These are phyloP conservation scores for Syngnathus floridae DNA, from an alignment of 2,113 vertebrate genomes.

Conservation along the genomic window DNA sequence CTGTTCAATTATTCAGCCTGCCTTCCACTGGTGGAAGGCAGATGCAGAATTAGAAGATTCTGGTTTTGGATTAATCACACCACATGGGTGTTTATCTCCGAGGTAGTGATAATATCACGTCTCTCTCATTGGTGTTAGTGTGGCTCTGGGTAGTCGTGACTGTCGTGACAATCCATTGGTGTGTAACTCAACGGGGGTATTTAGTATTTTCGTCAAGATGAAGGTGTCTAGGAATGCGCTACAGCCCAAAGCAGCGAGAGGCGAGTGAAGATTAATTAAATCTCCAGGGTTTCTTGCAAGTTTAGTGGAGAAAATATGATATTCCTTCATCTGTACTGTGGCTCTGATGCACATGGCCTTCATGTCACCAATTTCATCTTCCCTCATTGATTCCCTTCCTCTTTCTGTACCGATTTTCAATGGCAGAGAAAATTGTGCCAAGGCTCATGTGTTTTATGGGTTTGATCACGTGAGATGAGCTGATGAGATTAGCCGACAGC, in stretches of 20 bases:
- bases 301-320: constrained; percentile 24
- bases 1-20: constrained; percentile 57
- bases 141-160: constrained; percentile 2
- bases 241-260: constrained; percentile 33
- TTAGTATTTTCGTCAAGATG: constrained; percentile 26
- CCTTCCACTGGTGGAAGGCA: constrained; percentile 16
- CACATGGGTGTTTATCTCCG: constrained; percentile 1
- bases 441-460: no score
- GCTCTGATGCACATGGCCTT: constrained; percentile 26
- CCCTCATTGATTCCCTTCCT: not conserved
- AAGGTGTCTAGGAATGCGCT: not conserved
- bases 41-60: constrained; percentile 8
- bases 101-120: not conserved
- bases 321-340: constrained; percentile 19
- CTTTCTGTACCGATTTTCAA: not conserved
- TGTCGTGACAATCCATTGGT: constrained; percentile 21
- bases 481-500: no score
- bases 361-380: constrained; percentile 10
- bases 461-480: no score
- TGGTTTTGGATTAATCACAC: constrained; percentile 10
- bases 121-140: constrained; percentile 12
- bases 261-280: constrained; percentile 56
- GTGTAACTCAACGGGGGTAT: constrained; percentile 1
- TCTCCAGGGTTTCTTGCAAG: constrained; percentile 36
- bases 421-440: not conserved